These are phyloP conservation scores for Lasioglossum vierecki DNA, from an alignment of 2,888 invertebrate species.

Conservation along the genomic window DNA sequence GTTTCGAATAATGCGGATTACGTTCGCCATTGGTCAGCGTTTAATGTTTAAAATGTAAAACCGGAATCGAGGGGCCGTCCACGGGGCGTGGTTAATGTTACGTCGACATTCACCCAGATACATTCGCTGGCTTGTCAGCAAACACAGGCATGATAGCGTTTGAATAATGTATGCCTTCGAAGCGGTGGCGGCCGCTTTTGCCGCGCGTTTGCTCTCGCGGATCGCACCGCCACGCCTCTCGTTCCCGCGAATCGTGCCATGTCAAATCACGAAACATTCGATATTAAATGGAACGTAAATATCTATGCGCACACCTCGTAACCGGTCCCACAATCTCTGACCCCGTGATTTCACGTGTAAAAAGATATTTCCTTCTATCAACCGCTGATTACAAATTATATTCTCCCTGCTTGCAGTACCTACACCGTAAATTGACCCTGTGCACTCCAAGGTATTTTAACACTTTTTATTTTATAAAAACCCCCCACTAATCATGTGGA, in stretches of 20 bases:
- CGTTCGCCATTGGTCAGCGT: slow-evolving; percentile 63
- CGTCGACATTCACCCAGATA: slow-evolving; percentile 77
- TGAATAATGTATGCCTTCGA: slow-evolving; percentile 83
- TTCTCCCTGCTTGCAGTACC: background rate
- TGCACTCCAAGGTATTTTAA: too few species aligned
- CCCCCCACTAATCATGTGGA: too few species aligned
- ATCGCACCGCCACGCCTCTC: slow-evolving; percentile 69
- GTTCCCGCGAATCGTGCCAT: slow-evolving; percentile 19
- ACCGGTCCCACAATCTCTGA: background rate
- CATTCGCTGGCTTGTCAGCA: slow-evolving; percentile 79
- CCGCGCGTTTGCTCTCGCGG: slow-evolving; percentile 51
- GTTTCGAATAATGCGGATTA: slow-evolving; percentile 57
- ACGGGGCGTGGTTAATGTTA: slow-evolving; percentile 79
- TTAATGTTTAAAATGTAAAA: slow-evolving; percentile 76
- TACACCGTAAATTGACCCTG: too few species aligned
- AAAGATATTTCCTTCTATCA: background rate
- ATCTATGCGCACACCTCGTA: background rate
- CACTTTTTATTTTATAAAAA: too few species aligned
- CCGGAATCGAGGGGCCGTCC: slow-evolving; percentile 77
- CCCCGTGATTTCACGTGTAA: background rate
- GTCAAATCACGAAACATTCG: slow-evolving; percentile 20
- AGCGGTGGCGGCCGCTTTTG: slow-evolving; percentile 68
- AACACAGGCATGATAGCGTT: slow-evolving; percentile 79
- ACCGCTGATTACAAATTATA: background rate
- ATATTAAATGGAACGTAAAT: background rate